Conservation (phyloP, 2,797 vertebrate species). For the Gallirallus australis region DNA sequence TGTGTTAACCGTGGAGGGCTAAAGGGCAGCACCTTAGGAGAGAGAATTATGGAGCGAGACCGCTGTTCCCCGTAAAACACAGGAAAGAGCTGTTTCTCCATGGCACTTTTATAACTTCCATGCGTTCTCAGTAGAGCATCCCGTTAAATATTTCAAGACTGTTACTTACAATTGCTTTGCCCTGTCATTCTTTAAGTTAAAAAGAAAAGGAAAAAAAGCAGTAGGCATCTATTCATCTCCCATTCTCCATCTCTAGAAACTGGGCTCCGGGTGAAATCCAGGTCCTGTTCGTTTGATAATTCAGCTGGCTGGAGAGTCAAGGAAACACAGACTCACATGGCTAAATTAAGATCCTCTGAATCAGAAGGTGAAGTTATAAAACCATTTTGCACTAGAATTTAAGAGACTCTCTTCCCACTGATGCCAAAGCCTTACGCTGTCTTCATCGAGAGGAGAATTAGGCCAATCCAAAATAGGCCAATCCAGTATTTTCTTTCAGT, state of each 20-base stretch:
- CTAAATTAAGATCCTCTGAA: neutral
- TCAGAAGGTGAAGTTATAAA: neutral
- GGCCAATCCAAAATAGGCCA: slow-evolving; percentile 38
- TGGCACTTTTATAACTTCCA: neutral
- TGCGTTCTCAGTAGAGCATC: neutral
- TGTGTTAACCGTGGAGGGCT: neutral
- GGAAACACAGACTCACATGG: neutral
- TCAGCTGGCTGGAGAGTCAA: neutral
- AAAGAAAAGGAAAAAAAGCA: neutral
- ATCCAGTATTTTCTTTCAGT: slow-evolving; percentile 22
- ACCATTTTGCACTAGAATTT: neutral
- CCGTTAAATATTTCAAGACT: slow-evolving; percentile 9
- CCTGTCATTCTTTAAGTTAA: neutral
- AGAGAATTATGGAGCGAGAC: neutral
- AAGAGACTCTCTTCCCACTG: neutral
- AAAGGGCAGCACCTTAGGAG: neutral
- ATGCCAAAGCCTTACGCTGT: neutral
- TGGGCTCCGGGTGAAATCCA: neutral
- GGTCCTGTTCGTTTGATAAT: neutral
- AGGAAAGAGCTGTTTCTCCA: neutral
- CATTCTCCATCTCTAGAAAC: neutral
- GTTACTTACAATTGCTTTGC: neutral
- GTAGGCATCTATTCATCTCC: neutral
- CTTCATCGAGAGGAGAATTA: neutral
- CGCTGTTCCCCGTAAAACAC: neutral